Base-by-base conservation (phyloP, 1,140 invertebrate species). In the Lordiphosa clarofinis region DNA sequence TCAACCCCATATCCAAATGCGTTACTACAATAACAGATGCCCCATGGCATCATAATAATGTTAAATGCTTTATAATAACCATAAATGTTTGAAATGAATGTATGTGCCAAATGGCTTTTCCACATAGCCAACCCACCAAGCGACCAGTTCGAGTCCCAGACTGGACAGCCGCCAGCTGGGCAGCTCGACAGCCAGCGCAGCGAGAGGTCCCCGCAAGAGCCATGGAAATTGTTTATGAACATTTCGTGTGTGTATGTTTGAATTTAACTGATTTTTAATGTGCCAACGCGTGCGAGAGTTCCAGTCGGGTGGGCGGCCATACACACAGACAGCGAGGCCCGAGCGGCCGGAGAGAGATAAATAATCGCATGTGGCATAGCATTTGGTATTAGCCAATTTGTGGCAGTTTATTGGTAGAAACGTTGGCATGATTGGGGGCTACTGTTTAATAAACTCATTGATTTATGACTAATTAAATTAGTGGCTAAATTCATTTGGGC, bases 21-120 rank as follows among this genome's bases (percentile, higher is more conserved):
- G 28, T 31, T 31, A 31, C 28, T 31, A 31, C 28, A 31, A 31
- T 66, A 79, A 79, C 70, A 81, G 75, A 61, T 79, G 75, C 61
- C 71, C 66, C 57, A 62, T 62, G 75, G 71, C 78, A 76, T 69
- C 68, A 69, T 84, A 84, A 81, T 81, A 84, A 81, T 81, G 78
- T 76, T 84, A 81, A 84, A 84, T 84, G 76, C 72, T 81, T 81
- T 81, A 84, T 84, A 81, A 81, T 84, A 81, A 84, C 76, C 75
- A 81, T 81, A 84, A 84, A 84, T 81, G 75, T 84, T 84, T 72
- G 78, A 82, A 81, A 81, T 81, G 62, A 81, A 81, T 81, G 62
- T 67, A 84, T 81, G 78, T 81, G 76, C 67, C 75, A 74, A 82
- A 81, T 82, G 65, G 67, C 61, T 73, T 62, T 61, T 64, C 61